Conservation (phyloP, 2,888 invertebrate genomes). For the Chrysolina americana region DNA sequence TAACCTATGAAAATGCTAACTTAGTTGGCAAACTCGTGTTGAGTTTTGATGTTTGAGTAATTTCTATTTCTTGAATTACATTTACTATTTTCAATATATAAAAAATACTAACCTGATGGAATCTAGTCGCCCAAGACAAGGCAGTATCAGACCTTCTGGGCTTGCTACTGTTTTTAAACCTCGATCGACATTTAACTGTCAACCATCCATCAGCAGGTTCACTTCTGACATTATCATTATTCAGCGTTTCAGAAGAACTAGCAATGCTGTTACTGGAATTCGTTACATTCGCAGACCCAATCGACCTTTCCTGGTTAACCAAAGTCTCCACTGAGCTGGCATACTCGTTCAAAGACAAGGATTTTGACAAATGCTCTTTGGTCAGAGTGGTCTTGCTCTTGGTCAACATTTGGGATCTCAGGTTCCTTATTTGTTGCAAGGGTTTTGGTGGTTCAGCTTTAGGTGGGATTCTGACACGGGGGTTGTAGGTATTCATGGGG, state of each 20-base stretch:
- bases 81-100: not conserved
- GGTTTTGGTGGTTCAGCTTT: constrained; percentile 24
- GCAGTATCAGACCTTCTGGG: constrained; percentile 68
- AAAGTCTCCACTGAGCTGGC: constrained; percentile 67
- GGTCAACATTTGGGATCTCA: constrained; percentile 40
- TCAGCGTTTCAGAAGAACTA: constrained; percentile 75
- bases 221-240: constrained; percentile 71
- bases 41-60: no score
- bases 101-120: constrained; percentile 79
- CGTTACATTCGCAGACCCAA: constrained; percentile 56
- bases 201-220: constrained; percentile 85
- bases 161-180: constrained; percentile 73
- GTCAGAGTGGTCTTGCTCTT: constrained; percentile 60
- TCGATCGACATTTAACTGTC: constrained; percentile 84
- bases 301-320: constrained; percentile 62
- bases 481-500: not conserved
- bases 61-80: no score
- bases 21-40: no score
- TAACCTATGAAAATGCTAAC: no score
- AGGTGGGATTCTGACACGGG: constrained; percentile 19
- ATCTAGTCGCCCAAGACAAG: constrained; percentile 79
- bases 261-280: constrained; percentile 67
- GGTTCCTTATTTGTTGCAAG: constrained; percentile 6
- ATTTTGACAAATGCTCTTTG: constrained; percentile 57
- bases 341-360: constrained; percentile 57